These are phyloP conservation scores for Drosophila micromelanica DNA, from an alignment of 1,140 invertebrate genomes.

Conservation along the genomic window DNA sequence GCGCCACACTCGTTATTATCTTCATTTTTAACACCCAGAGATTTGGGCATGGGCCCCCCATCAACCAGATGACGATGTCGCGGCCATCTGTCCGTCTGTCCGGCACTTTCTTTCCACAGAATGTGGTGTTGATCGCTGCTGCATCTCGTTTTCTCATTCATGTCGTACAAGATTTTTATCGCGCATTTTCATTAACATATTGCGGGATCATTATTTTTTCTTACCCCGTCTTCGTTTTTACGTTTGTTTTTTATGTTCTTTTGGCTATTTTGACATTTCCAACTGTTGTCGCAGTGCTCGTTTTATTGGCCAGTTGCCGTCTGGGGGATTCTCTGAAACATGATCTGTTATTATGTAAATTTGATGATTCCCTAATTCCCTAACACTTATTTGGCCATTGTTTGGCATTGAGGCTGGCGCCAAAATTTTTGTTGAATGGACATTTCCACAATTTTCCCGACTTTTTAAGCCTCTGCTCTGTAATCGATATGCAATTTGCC, in stretches of 20 bases:
- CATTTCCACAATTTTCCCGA: constrained; percentile 12
- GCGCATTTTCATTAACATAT: constrained; percentile 74
- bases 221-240: constrained; percentile 11
- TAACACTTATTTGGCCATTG: constrained; percentile 64
- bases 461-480: constrained; percentile 1
- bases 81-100: neutral
- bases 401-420: constrained; percentile 50
- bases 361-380: constrained; percentile 79
- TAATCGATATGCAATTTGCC: constrained; percentile 46
- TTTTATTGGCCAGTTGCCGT: constrained; percentile 31
- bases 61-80: constrained; percentile 58
- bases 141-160: constrained; percentile 71
- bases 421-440: constrained; percentile 43
- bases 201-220: constrained; percentile 44
- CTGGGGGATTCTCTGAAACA: constrained; percentile 40
- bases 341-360: constrained; percentile 83
- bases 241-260: constrained; percentile 59
- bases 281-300: constrained; percentile 63
- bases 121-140: constrained; percentile 65
- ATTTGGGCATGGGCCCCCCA: constrained; percentile 30
- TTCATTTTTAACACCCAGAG: constrained; percentile 78
- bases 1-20: constrained; percentile 75
- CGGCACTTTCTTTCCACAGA: constrained; percentile 65
- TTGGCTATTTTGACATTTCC: constrained; percentile 57
- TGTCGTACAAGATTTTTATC: constrained; percentile 79